Conservation (phyloP, 2,113 vertebrate genomes). For the Ceyx cyanopectus region DNA sequence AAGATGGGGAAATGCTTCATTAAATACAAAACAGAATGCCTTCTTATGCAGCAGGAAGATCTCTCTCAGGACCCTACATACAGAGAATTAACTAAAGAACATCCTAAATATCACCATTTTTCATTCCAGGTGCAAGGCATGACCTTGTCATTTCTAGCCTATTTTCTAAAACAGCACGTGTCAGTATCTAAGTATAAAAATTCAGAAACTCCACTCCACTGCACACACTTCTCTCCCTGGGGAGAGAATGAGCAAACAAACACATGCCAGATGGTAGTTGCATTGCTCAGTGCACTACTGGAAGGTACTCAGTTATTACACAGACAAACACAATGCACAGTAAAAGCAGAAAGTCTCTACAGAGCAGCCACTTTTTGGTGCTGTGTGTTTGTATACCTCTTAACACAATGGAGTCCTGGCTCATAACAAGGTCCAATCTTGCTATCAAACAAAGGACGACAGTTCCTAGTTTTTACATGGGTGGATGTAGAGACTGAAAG, state of each 20-base stretch:
- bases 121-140: neutral
- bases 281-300: slow-evolving; percentile 43
- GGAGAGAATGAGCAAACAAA: slow-evolving; percentile 20
- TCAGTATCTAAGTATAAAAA: slow-evolving; percentile 34
- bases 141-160: slow-evolving; percentile 23
- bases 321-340: neutral
- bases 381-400: accelerated
- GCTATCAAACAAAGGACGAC: neutral
- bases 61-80: neutral
- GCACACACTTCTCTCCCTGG: neutral
- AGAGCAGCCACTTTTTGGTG: neutral
- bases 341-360: neutral
- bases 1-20: neutral
- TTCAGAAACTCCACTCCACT: slow-evolving; percentile 43
- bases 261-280: slow-evolving; percentile 53
- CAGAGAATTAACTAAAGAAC: neutral
- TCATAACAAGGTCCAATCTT: neutral
- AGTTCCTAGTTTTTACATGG: neutral
- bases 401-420: neutral
- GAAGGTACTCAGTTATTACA: slow-evolving; percentile 25
- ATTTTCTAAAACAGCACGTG: neutral
- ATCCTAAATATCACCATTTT: neutral
- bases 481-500: neutral
- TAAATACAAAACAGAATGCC: neutral
- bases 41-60: neutral